Percentiles rank a stretch among this genome's conserved stretches.
Conservation (phyloP, 2,113 vertebrate genomes). For the Melanerpes aurifrons region DNA sequence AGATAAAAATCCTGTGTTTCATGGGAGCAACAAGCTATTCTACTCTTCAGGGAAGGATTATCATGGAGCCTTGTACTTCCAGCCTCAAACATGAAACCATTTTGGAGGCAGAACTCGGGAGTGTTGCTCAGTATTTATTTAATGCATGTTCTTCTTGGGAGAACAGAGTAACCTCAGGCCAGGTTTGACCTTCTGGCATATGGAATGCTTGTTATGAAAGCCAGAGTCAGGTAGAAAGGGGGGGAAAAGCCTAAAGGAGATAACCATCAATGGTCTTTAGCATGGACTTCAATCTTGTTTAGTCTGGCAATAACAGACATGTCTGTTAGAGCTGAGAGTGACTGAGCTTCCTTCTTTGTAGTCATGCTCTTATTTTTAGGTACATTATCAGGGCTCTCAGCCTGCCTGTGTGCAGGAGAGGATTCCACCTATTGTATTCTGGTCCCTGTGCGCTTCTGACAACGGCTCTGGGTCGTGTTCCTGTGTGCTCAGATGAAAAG, state of each 20-base stretch:
- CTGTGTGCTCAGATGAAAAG: background rate
- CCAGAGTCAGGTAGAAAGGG: background rate
- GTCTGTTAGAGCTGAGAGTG: background rate
- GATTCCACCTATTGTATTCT: constrained; percentile 25
- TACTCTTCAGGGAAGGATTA: background rate
- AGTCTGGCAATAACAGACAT: background rate
- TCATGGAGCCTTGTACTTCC: background rate
- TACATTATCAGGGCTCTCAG: background rate
- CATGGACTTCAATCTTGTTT: background rate
- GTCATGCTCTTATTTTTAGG: constrained; percentile 38
- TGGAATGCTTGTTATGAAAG: background rate
- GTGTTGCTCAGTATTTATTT: background rate
- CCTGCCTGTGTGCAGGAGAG: background rate
- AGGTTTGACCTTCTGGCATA: background rate
- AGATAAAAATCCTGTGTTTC: constrained; percentile 11
- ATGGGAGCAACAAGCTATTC: background rate
- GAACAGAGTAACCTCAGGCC: background rate
- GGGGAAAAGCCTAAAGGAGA: background rate
- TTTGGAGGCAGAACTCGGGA: background rate
- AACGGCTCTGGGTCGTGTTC: background rate
- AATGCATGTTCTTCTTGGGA: background rate
- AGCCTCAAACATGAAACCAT: background rate
- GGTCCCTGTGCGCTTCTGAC: background rate
- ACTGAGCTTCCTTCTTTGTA: constrained; percentile 29
- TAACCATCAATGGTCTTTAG: background rate